A percentile compares a stretch with the other conserved stretches of the same genome.
Conservation (phyloP, 2,888 invertebrate genomes). For the Malthinus seriepunctatus region DNA sequence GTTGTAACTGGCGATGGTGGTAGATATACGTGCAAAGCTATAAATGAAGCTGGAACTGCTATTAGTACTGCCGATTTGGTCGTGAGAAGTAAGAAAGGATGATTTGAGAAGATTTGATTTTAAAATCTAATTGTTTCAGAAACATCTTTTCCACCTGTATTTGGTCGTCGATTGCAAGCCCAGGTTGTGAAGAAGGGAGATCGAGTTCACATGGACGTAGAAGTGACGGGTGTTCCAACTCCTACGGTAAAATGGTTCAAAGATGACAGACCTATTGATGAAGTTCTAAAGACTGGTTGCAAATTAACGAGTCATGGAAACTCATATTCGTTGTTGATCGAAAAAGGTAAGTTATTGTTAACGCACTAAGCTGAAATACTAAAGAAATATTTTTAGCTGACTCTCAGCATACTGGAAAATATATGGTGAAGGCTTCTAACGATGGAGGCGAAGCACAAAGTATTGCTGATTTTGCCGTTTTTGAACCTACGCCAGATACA, state of each 20-base stretch:
- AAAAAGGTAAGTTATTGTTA: conserved; percentile 61
- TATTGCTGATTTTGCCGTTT: conserved; percentile 76
- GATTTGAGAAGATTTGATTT: background rate
- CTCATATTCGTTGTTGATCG: conserved; percentile 69
- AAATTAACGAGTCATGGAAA: conserved; percentile 68
- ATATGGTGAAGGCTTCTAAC: conserved; percentile 74
- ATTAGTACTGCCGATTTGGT: conserved; percentile 81
- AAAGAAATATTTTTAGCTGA: conserved; percentile 53
- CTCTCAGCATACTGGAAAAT: conserved; percentile 72
- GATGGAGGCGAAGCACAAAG: conserved; percentile 82
- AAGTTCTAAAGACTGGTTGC: conserved; percentile 58
- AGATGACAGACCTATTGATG: conserved; percentile 66
- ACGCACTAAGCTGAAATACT: background rate
- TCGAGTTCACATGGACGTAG: conserved; percentile 73
- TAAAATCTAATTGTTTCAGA: conserved; percentile 56
- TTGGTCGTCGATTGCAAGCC: conserved; percentile 76
- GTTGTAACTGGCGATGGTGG: conserved; percentile 72
- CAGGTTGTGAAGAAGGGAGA: conserved; percentile 74
- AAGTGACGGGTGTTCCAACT: conserved; percentile 77
- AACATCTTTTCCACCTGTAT: conserved; percentile 79
- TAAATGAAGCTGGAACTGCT: conserved; percentile 72
- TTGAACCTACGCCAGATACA: conserved; percentile 69
- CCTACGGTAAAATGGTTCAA: conserved; percentile 76
- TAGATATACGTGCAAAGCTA: conserved; percentile 77
- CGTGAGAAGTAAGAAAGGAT: conserved; percentile 66